Percentiles rank a stretch among this genome's conserved stretches.
Evolutionary conservation across 1,140 invertebrate species (phyloP).

Genomic region (Watersipora subatra): DNA sequence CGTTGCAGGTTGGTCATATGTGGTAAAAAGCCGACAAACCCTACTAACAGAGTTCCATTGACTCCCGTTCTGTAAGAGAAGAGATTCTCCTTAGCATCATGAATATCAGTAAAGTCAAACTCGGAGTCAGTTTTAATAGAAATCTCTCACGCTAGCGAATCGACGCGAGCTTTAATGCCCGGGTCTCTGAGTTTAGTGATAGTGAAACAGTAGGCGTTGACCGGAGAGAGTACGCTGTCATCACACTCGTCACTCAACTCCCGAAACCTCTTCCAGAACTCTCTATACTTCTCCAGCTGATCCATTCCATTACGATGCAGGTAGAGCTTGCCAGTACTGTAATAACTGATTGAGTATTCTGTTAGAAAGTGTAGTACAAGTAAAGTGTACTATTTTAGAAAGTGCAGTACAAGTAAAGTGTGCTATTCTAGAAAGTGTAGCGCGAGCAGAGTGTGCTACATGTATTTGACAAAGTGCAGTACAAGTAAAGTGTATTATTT

Average conservation of each 20-base stretch:
- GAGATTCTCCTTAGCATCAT: constrained; percentile 22
- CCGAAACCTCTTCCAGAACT: constrained; percentile 18
- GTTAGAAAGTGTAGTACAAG: too few relatives aligned
- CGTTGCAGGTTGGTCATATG: constrained; percentile 18
- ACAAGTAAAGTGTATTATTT: too few relatives aligned
- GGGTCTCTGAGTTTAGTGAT: constrained; percentile 19
- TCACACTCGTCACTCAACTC: constrained; percentile 18
- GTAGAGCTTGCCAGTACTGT: constrained; percentile 14
- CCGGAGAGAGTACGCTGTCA: constrained; percentile 12
- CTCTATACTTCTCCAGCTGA: constrained; percentile 17
- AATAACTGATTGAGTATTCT: too few relatives aligned
- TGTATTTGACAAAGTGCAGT: too few relatives aligned
- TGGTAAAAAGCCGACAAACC: constrained; percentile 21
- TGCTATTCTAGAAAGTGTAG: too few relatives aligned
- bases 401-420: too few relatives aligned
- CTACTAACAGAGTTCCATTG: constrained; percentile 20
- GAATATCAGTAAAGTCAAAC: constrained; percentile 20
- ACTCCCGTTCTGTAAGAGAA: constrained; percentile 22
- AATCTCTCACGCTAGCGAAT: constrained; percentile 17
- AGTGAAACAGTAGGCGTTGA: constrained; percentile 19
- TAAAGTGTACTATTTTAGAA: too few relatives aligned
- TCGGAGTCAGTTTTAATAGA: constrained; percentile 14
- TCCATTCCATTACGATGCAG: constrained; percentile 13
- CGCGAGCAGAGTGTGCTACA: too few relatives aligned
- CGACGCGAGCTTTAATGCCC: constrained; percentile 16